Conservation (phyloP, 2,888 invertebrate genomes). For the Drosophila cognata region DNA sequence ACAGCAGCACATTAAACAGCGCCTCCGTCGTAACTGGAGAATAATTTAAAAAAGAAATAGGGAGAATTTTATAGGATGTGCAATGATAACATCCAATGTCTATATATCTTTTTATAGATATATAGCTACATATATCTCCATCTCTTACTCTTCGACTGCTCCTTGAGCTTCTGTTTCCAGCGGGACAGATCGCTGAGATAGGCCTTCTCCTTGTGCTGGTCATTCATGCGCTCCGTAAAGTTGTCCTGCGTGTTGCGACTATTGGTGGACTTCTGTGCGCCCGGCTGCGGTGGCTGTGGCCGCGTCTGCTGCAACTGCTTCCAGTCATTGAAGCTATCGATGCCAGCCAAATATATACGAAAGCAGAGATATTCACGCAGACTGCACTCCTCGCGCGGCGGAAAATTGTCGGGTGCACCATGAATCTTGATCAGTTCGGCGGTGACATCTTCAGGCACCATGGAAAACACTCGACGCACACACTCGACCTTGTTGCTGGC, state of each 20-base stretch:
- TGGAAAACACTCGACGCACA: constrained; percentile 90
- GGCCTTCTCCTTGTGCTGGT: constrained; percentile 93
- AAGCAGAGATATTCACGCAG: constrained; percentile 94
- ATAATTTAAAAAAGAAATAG: neutral
- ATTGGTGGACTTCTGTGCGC: constrained; percentile 74
- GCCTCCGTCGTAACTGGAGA: constrained; percentile 90
- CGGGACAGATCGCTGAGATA: constrained; percentile 92
- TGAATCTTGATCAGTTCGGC: constrained; percentile 86
- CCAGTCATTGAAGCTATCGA: constrained; percentile 96
- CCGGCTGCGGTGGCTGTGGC: constrained; percentile 89
- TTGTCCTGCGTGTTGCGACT: constrained; percentile 86
- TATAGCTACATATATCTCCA: neutral
- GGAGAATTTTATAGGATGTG: neutral
- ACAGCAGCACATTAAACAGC: constrained; percentile 93
- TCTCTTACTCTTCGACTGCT: constrained; percentile 88
- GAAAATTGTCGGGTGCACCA: constrained; percentile 85
- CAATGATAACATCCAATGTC: neutral
- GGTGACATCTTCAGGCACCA: constrained; percentile 89
- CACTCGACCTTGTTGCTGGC: constrained; percentile 93
- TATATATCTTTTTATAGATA: neutral
- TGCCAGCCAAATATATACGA: constrained; percentile 93
- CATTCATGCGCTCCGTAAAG: constrained; percentile 94
- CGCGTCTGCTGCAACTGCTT: constrained; percentile 92
- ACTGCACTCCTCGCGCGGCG: constrained; percentile 85
- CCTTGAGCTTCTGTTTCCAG: constrained; percentile 89